phyloP scores from a whole-genome alignment of 1,140 invertebrate genomes.

The Popillia japonica region DNA sequence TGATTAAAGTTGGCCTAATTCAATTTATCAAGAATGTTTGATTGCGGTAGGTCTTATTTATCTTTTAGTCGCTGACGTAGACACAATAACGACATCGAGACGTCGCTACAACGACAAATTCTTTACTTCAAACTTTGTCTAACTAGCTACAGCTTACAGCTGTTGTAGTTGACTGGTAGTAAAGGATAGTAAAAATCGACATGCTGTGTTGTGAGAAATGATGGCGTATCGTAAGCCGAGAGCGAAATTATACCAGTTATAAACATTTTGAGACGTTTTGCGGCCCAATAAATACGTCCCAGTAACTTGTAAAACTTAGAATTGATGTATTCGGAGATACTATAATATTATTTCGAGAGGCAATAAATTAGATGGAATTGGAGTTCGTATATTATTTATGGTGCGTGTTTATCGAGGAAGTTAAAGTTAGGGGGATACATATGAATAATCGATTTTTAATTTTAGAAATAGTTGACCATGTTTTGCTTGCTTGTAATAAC shows the following conservation, averaged over 20 bases:
- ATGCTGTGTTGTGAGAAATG: neutral
- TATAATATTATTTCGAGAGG: neutral
- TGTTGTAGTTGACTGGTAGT: no score
- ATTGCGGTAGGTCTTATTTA: neutral
- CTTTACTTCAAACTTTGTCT: neutral
- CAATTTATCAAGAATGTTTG: slow-evolving; percentile 29
- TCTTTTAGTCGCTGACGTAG: neutral
- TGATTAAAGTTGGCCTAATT: neutral
- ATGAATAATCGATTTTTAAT: slow-evolving; percentile 6
- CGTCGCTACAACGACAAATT: neutral
- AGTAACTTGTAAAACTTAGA: neutral
- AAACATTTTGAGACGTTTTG: neutral
- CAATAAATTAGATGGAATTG: neutral
- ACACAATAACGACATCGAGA: neutral
- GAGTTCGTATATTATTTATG: neutral
- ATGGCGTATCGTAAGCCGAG: neutral
- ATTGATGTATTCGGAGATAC: slow-evolving; percentile 13
- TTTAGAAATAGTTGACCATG: neutral
- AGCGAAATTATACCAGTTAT: neutral
- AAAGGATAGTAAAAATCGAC: neutral
- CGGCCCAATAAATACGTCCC: no score
- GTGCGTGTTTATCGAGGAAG: neutral
- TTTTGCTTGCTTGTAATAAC: no score
- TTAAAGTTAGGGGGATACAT: neutral
- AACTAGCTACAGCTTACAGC: neutral